Conservation (phyloP, 2,888 invertebrate genomes). For the Xestoiulus laeticollis region DNA sequence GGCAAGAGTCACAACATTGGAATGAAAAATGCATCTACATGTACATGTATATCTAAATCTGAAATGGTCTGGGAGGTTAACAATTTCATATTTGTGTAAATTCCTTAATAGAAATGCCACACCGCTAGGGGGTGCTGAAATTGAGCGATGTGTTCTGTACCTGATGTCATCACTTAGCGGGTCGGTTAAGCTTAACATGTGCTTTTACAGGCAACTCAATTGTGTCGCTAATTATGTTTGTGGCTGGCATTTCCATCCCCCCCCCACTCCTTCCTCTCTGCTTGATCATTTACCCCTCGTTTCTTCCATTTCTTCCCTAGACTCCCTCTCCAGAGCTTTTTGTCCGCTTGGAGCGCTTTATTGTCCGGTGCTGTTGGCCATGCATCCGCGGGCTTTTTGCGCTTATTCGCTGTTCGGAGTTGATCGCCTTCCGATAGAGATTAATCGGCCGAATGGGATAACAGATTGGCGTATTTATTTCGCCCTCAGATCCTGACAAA, state of each 20-base stretch:
- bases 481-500: constrained; percentile 52
- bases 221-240: background rate
- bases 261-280: background rate
- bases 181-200: background rate
- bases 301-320: background rate
- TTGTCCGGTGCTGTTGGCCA: too few species aligned
- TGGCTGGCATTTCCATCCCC: background rate
- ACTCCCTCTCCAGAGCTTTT: background rate
- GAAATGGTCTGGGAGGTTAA: too few species aligned
- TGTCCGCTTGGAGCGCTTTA: background rate
- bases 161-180: background rate
- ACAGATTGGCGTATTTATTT: constrained; percentile 53
- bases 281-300: background rate
- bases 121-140: too few species aligned
- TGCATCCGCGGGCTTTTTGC: background rate
- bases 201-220: background rate
- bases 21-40: too few species aligned
- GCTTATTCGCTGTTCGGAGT: background rate
- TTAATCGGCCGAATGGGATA: constrained; percentile 49
- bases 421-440: constrained; percentile 54
- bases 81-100: too few species aligned
- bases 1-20: too few species aligned
- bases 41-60: too few species aligned
- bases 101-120: too few species aligned
- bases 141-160: background rate